These are phyloP conservation scores for Bombus difficillimus DNA, from an alignment of 1,140 invertebrate species.

Conservation along the genomic window DNA sequence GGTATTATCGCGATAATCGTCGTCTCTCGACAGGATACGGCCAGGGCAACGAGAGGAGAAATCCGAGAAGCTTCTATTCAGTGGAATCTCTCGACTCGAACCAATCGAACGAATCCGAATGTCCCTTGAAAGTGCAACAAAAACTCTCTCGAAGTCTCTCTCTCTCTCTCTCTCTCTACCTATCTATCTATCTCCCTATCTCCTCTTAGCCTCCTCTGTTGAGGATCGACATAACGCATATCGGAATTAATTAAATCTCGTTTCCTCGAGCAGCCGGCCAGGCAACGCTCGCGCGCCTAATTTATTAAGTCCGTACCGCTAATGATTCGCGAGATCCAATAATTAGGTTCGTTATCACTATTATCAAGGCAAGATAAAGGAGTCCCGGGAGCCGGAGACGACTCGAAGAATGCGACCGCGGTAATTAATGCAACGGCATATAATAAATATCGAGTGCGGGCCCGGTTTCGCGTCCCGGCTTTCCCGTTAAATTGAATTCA, in stretches of 20 bases:
- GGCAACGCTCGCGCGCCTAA: constrained; percentile 55
- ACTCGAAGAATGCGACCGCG: constrained; percentile 68
- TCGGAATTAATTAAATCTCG: constrained; percentile 67
- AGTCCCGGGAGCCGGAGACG: constrained; percentile 48
- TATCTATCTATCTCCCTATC: background rate
- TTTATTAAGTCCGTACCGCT: constrained; percentile 67
- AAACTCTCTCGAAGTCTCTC: constrained; percentile 13
- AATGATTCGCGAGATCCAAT: constrained; percentile 72
- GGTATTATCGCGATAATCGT: constrained; percentile 11
- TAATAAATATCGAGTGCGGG: constrained; percentile 80
- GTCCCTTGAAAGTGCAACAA: constrained; percentile 13
- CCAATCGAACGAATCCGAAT: constrained; percentile 7
- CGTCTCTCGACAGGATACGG: background rate
- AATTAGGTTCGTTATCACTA: constrained; percentile 72
- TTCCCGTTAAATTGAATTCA: constrained; percentile 76
- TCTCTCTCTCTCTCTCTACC: background rate
- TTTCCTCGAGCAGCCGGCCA: constrained; percentile 56
- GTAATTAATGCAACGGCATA: constrained; percentile 79
- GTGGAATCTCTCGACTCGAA: background rate
- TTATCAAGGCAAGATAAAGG: constrained; percentile 70
- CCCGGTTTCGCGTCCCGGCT: constrained; percentile 73
- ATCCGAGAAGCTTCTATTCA: constrained; percentile 8
- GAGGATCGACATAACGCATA: constrained; percentile 53
- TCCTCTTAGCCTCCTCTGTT: background rate
- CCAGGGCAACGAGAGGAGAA: background rate